Evolutionary conservation across 2,797 vertebrate genomes (phyloP).

Genomic region (Heteromormyrus szaboi): DNA sequence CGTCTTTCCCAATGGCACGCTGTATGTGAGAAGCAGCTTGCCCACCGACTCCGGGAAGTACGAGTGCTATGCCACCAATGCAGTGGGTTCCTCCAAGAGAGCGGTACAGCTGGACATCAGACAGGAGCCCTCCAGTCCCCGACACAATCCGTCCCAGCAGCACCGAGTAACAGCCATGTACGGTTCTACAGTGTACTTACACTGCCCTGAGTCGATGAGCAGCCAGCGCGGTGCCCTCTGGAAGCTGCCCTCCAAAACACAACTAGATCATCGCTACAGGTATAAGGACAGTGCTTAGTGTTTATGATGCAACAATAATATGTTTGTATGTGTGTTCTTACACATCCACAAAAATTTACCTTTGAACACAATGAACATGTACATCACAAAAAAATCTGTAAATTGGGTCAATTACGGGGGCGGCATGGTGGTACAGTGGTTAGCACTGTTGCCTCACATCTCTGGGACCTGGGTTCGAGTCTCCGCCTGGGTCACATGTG

Average conservation of each 20-base stretch:
- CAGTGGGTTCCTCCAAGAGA: conserved; percentile 59
- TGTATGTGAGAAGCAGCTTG: conserved; percentile 54
- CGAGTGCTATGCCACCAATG: conserved; percentile 62
- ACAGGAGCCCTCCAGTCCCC: conserved; percentile 37
- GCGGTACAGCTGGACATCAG: conserved; percentile 55
- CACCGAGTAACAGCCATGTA: conserved; percentile 65
- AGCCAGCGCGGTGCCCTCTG: conserved; percentile 59
- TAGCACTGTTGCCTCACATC: too few relatives aligned
- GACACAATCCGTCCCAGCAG: conserved; percentile 45
- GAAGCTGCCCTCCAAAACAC: conserved; percentile 63
- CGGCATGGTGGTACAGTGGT: too few relatives aligned
- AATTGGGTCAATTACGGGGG: not conserved
- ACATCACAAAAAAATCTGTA: not conserved
- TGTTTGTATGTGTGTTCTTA: not conserved
- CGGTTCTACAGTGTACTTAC: conserved; percentile 65
- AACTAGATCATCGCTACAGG: conserved; percentile 65
- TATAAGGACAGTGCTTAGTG: conserved; percentile 28
- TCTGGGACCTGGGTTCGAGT: too few relatives aligned
- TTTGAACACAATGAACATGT: not conserved
- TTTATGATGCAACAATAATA: not conserved
- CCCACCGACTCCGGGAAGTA: conserved; percentile 62
- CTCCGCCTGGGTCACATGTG: too few relatives aligned
- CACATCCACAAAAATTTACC: not conserved
- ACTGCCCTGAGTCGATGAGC: conserved; percentile 62
- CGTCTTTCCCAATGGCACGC: conserved; percentile 69